A percentile compares a stretch with the other conserved stretches of the same genome.
These are phyloP conservation scores for Gortyna flavago DNA, from an alignment of 2,888 invertebrate species.

Conservation along the genomic window DNA sequence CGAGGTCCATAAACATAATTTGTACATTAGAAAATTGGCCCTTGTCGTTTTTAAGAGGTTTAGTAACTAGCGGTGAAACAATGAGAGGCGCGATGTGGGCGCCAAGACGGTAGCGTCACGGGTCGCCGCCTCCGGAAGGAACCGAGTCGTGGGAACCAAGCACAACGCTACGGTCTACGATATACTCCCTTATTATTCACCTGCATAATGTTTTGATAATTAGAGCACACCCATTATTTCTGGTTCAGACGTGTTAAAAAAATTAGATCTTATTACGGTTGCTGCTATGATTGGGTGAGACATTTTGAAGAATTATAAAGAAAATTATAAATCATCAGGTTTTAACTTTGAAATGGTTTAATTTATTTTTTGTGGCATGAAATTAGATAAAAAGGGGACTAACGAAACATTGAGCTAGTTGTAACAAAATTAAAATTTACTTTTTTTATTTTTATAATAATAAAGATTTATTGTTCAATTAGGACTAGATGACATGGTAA, in stretches of 20 bases:
- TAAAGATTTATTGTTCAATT: too few relatives aligned
- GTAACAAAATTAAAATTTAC: slow-evolving; percentile 32
- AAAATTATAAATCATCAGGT: neutral
- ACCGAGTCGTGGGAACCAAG: slow-evolving; percentile 84
- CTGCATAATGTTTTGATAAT: slow-evolving; percentile 77
- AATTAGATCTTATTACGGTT: slow-evolving; percentile 34
- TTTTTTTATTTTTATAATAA: slow-evolving; percentile 66
- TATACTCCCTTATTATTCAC: slow-evolving; percentile 77
- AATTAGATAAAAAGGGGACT: neutral
- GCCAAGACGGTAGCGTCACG: slow-evolving; percentile 87
- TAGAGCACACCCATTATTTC: slow-evolving; percentile 68
- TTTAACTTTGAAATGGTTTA: too few relatives aligned
- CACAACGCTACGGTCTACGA: slow-evolving; percentile 52
- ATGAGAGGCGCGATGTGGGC: slow-evolving; percentile 78
- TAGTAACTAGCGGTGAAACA: slow-evolving; percentile 68
- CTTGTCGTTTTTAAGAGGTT: slow-evolving; percentile 54
- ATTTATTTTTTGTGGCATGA: neutral
- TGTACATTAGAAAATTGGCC: slow-evolving; percentile 58
- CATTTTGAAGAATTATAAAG: slow-evolving; percentile 1
- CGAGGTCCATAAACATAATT: slow-evolving; percentile 39
- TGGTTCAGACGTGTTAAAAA: slow-evolving; percentile 56
- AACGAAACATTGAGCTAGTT: neutral
- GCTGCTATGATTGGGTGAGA: slow-evolving; percentile 20
- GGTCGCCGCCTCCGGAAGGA: slow-evolving; percentile 88
- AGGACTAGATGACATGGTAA: too few relatives aligned